phyloP scores from a whole-genome alignment of 2,113 vertebrate genomes.

The Notechis scutatus region DNA sequence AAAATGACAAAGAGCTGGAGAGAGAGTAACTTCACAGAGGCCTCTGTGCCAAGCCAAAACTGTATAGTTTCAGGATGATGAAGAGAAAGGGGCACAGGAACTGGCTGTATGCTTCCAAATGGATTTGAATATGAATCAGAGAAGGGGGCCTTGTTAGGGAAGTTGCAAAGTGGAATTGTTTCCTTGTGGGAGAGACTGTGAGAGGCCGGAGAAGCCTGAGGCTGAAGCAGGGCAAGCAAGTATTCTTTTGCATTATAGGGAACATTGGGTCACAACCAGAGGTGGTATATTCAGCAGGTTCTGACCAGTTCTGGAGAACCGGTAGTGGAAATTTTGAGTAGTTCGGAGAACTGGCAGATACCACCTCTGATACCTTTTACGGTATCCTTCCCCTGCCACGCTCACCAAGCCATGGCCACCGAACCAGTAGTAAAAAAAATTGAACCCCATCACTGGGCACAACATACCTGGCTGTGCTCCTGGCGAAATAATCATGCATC shows the following conservation, averaged over 20 bases:
- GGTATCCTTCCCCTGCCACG: no score
- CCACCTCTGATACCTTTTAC: no score
- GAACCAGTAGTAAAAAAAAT: no score
- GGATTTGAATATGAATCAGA: neutral
- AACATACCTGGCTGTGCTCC: neutral
- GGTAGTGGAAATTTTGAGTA: no score
- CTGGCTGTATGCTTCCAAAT: neutral
- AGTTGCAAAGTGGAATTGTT: neutral
- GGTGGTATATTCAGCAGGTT: no score
- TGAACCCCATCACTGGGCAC: neutral
- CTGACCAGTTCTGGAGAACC: no score
- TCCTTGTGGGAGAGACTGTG: neutral
- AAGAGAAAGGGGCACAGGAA: conserved; percentile 27
- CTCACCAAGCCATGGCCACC: no score
- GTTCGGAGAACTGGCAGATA: no score
- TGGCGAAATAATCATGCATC: neutral
- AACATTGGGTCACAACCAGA: neutral
- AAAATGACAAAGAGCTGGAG: conserved; percentile 40
- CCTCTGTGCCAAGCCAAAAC: conserved; percentile 31
- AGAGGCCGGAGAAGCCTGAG: neutral
- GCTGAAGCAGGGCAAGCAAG: neutral
- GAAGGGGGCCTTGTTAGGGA: neutral
- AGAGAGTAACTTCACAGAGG: conserved; percentile 42
- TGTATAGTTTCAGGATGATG: conserved; percentile 24
- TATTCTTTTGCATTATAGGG: neutral